A percentile compares a stretch with the other conserved stretches of the same genome.
Evolutionary conservation across 2,113 vertebrate genomes (phyloP).

Genomic region (Phalacrocorax carbo): DNA sequence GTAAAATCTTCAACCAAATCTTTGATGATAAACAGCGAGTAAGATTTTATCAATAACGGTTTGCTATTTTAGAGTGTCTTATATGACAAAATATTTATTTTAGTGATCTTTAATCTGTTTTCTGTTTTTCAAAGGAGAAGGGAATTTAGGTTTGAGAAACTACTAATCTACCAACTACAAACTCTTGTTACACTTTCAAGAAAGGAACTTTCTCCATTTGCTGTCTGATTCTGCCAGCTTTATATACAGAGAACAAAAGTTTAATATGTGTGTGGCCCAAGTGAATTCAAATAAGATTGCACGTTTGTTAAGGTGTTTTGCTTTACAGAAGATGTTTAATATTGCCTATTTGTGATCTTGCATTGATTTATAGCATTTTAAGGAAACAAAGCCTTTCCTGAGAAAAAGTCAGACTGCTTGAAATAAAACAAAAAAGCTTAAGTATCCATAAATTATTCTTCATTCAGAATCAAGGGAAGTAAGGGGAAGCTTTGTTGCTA

Average conservation of each 20-base stretch:
- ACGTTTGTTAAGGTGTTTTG: background rate
- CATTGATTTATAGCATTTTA: background rate
- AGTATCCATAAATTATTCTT: background rate
- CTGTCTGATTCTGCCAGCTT: background rate
- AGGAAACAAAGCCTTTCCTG: background rate
- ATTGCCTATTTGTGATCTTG: background rate
- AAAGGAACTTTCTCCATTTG: background rate
- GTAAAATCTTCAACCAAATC: background rate
- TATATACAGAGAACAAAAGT: background rate
- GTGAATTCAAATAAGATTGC: background rate
- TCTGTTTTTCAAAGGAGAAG: background rate
- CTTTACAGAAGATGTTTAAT: background rate
- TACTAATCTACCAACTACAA: background rate
- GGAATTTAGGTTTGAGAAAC: background rate
- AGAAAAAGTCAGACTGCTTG: background rate
- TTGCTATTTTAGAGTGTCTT: background rate
- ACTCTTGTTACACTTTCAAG: background rate
- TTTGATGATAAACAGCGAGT: background rate
- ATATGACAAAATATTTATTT: background rate
- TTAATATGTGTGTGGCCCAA: background rate
- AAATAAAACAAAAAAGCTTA: background rate
- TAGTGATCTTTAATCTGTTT: background rate
- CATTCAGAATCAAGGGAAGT: background rate
- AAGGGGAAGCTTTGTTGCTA: constrained; percentile 30
- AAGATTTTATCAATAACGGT: background rate